Percentiles rank a stretch among this genome's conserved stretches.
These are phyloP conservation scores for Butastur rufipennis DNA, from an alignment of 2,113 vertebrate species.

Conservation along the genomic window DNA sequence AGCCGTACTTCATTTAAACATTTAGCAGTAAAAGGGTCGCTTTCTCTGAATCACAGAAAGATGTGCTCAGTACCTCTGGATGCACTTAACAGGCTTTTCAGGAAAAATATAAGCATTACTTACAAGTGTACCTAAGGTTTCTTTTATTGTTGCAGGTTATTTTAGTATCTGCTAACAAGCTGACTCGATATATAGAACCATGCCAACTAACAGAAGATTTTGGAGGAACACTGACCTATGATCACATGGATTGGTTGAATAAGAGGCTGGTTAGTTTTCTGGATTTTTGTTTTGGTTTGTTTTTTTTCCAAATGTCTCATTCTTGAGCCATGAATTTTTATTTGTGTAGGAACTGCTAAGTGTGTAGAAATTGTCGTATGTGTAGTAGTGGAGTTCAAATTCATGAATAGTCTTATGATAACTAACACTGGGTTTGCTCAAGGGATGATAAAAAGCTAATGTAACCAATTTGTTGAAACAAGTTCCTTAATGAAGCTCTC, in stretches of 20 bases:
- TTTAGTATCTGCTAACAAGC: slow-evolving; percentile 96
- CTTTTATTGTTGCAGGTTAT: slow-evolving; percentile 83
- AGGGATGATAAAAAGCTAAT: background rate
- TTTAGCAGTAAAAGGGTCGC: background rate
- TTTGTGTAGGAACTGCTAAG: background rate
- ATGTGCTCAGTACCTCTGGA: background rate
- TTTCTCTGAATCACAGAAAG: background rate
- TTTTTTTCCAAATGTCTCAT: background rate
- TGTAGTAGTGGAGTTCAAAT: background rate
- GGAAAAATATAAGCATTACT: background rate
- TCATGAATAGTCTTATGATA: background rate
- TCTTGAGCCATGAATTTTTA: background rate
- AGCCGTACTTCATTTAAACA: background rate
- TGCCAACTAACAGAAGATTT: slow-evolving; percentile 97
- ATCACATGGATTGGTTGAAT: slow-evolving; percentile 97
- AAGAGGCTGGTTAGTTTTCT: slow-evolving; percentile 90
- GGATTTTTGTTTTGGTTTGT: background rate
- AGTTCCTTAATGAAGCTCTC: background rate
- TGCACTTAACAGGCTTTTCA: background rate
- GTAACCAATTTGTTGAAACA: background rate
- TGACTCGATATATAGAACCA: slow-evolving; percentile 96
- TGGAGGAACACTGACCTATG: slow-evolving; percentile 93
- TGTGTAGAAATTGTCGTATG: fast-evolving
- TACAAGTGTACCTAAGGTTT: background rate
- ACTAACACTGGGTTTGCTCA: background rate